Base-by-base conservation (phyloP, 2,113 vertebrate species). In the Hemicordylus capensis region DNA sequence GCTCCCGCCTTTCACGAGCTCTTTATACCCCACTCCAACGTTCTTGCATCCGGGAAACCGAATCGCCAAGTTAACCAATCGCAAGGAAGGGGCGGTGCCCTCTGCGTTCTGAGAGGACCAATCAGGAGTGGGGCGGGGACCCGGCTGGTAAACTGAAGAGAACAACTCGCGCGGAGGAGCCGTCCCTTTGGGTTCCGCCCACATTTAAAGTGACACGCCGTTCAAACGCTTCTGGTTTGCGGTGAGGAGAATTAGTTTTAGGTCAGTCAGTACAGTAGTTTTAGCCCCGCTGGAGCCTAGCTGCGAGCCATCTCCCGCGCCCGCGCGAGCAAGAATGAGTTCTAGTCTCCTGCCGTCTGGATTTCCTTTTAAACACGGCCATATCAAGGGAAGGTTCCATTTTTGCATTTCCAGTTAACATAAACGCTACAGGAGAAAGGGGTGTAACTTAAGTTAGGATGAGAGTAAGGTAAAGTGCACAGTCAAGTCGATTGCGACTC, bases 1-100 rank as follows among this genome's bases (percentile, higher is more conserved):
- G 74, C 96, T 96, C 96, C 96, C 96, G 96, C 96, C 96, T 96
- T 96, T 93, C 88, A 75, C 80, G 87, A 89, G 87, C 87, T 59
- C 95, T 96, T 96, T 96, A 96, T 96, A 96, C 77, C 81, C 46
- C 79, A 15, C 94, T 80, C 89, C 88, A 93, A 89, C 93, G 93
- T 89, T 92, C 93, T 91, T 87, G 90, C 95, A 96, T 96, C 96
- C 95, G 95, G 95, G 95, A 92, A 95, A 89, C 86, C 86, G 83
- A 58, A 76, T 81, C 58, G 76, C 82, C 73, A 94, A 90, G n/a
- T 81, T 77, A 76, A 90, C 94, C 94, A 87, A 95, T 95, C 90
- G 91, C 84, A 78, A 78, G 83, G 28, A 73, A 31, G 59, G 11
- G 90, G 89, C 51, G 31, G 87, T 73, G 51, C 39, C 88, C 88